These are phyloP conservation scores for Drosophila subquinaria DNA, from an alignment of 2,888 invertebrate species.

Conservation along the genomic window DNA sequence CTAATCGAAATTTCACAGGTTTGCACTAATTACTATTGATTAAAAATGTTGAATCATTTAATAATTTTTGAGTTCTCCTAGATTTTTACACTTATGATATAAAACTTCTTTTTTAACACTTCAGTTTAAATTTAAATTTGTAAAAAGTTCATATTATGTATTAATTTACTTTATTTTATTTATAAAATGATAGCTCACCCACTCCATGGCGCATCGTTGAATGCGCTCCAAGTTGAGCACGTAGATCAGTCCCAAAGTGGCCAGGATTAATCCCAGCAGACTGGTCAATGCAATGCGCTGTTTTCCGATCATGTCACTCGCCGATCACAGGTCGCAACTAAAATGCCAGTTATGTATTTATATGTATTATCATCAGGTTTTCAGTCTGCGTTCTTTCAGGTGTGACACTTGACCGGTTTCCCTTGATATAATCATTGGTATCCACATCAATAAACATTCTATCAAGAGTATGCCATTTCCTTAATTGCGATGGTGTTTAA, in stretches of 20 bases:
- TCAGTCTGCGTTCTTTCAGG: neutral
- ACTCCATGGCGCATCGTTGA: conserved; percentile 54
- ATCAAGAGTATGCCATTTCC: neutral
- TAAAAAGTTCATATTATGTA: no score
- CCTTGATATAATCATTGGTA: neutral
- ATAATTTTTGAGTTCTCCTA: no score
- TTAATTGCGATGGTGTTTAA: neutral
- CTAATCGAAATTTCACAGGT: no score
- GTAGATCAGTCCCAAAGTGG: conserved; percentile 42
- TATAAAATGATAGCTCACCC: conserved; percentile 37
- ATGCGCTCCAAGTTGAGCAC: conserved; percentile 57
- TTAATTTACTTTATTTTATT: no score
- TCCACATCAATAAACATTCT: neutral
- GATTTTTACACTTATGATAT: no score
- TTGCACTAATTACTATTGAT: no score
- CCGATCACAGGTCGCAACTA: conserved; percentile 16
- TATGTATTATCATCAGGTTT: neutral
- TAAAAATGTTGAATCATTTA: no score
- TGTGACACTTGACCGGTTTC: conserved; percentile 20
- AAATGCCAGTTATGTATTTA: conserved; percentile 12
- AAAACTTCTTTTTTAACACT: no score
- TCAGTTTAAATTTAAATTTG: no score
- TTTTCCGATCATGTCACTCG: conserved; percentile 62
- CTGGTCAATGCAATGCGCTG: conserved; percentile 62
- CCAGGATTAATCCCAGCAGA: conserved; percentile 53